These are phyloP conservation scores for Beroe ovata DNA, from an alignment of 37 sponge, comb jelly and placozoan species.

Conservation along the genomic window DNA sequence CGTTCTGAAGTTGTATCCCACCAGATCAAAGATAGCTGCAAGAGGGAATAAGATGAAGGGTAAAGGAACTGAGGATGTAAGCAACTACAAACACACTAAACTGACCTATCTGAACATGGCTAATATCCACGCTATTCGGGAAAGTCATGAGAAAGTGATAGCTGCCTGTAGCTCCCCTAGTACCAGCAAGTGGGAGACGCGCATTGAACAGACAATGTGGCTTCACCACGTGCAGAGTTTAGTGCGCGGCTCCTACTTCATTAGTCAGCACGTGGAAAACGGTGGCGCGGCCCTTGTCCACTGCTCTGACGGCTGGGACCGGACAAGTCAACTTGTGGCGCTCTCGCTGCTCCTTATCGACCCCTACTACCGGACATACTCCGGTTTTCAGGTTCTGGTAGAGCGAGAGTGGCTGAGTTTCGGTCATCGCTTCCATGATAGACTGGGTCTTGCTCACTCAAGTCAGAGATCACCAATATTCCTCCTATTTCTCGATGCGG, in stretches of 20 bases:
- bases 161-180: conserved; percentile 71
- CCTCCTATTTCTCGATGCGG: conserved; percentile 95
- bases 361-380: conserved; percentile 86
- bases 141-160: conserved; percentile 83
- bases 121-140: conserved; percentile 97
- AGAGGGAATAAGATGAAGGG: conserved; percentile 95
- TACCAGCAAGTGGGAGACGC: conserved; percentile 82
- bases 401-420: conserved; percentile 99
- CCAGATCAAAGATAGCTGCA: conserved; percentile 85
- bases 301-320: conserved; percentile 99
- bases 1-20: neutral
- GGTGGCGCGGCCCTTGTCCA: conserved; percentile 83
- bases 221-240: conserved; percentile 81
- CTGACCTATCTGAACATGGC: conserved; percentile 90
- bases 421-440: conserved; percentile 94
- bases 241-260: conserved; percentile 78
- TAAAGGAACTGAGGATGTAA: conserved; percentile 88
- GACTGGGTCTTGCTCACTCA: conserved; percentile 83
- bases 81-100: conserved; percentile 75
- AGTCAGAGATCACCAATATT: conserved; percentile 95
- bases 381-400: conserved; percentile 84
- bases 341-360: conserved; percentile 91
- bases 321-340: conserved; percentile 92
- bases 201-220: conserved; percentile 91
- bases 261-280: conserved; percentile 78